A percentile compares a stretch with the other conserved stretches of the same genome.
Evolutionary conservation across 2,888 invertebrate genomes (phyloP).

Genomic region (Polydrusus tereticollis): DNA sequence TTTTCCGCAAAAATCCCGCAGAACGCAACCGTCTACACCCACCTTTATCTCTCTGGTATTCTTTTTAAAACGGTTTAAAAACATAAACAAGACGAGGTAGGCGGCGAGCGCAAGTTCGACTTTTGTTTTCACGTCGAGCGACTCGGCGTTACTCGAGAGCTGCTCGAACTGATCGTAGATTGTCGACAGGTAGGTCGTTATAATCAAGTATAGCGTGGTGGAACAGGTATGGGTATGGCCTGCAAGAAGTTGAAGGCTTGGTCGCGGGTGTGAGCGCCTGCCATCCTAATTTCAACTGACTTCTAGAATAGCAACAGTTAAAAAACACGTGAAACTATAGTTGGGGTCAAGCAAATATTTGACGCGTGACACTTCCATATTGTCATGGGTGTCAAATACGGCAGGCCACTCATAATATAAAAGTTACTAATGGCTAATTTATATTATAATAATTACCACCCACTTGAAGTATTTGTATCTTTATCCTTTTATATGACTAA

Average conservation of each 20-base stretch:
- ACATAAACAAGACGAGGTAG: slow-evolving; percentile 36
- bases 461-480: too few species aligned
- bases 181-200: slow-evolving; percentile 48
- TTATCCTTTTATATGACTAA: too few species aligned
- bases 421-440: too few species aligned
- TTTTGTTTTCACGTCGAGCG: slow-evolving; percentile 34
- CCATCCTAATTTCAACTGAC: background rate
- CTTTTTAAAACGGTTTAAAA: slow-evolving; percentile 19
- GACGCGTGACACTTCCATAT: too few species aligned
- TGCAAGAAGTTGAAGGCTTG: slow-evolving; percentile 23
- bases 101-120: slow-evolving; percentile 23
- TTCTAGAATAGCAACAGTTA: too few species aligned
- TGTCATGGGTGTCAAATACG: too few species aligned
- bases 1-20: slow-evolving; percentile 13
- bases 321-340: too few species aligned
- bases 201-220: slow-evolving; percentile 43
- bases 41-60: slow-evolving; percentile 4
- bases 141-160: slow-evolving; percentile 34
- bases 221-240: slow-evolving; percentile 44
- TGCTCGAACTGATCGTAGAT: slow-evolving; percentile 45
- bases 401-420: too few species aligned
- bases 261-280: background rate
- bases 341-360: too few species aligned
- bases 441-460: too few species aligned
- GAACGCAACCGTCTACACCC: background rate